Base-by-base conservation (phyloP, 64 coral and sea anemone species). In the Montipora efflorescens region DNA sequence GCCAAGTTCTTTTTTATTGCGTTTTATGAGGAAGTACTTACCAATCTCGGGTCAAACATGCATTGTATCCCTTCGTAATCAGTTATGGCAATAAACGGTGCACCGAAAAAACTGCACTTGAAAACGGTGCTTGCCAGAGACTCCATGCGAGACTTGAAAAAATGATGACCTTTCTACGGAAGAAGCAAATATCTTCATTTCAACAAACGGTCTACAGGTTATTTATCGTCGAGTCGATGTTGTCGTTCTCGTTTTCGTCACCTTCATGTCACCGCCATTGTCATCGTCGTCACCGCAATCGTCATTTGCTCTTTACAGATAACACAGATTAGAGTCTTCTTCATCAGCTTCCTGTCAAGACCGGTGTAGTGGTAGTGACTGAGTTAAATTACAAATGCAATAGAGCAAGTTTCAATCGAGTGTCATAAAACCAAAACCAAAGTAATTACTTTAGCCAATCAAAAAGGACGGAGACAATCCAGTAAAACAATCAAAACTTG, bases 61-160 rank as follows among this genome's bases (percentile, higher is more conserved):
- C 57, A 90, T 89, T 72, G 87, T 47, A 83, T 90, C 87, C 93
- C 96, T 72, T 97, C 91, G 68, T 91, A 92, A 83, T 97, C 96
- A 2, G 90, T 91, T n/a, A 97, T 61, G 19, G 96, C 96, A 5
- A 97, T 55, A 53, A 95, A 92, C 4, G 96, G 84, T 12, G 96
- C 81, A 14, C 96, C 96, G 74, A 97, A 97, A n/a, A 97, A 95
- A 74, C 91, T 97, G 61, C 96, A 97, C 19, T 93, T 94, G 93
- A 97, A 97, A 28, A 97, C 96, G 36, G 82, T 89, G 36, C 93
- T 95, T 36, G 77, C 76, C 64, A 95, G 94, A 61, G 58, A 72
- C 5, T 89, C 79, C 68, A 89, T 95, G 59, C 94, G 93, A 25
- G 88, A 82, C 44, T 95, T 47, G 78, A 97, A 97, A 78, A 97